phyloP scores from a whole-genome alignment of 2,113 vertebrate genomes.

The Strigops habroptila region DNA sequence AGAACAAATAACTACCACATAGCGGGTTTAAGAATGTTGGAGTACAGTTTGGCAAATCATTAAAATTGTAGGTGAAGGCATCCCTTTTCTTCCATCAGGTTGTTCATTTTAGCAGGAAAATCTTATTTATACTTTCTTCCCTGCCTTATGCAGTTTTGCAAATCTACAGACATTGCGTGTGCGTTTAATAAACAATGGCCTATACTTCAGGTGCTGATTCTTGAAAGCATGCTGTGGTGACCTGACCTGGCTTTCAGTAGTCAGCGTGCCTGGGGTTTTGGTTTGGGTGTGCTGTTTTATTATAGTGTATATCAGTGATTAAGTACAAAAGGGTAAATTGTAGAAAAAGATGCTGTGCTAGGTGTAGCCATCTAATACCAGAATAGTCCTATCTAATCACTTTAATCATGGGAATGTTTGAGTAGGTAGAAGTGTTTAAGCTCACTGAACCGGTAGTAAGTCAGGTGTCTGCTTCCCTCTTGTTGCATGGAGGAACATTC shows the following conservation, averaged over 20 bases:
- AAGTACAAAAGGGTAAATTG: not conserved
- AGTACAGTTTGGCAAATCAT: not conserved
- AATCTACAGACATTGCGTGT: not conserved
- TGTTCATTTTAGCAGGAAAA: not conserved
- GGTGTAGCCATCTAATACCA: not conserved
- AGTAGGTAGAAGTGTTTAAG: not conserved
- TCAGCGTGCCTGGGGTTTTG: not conserved
- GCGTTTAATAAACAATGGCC: not conserved
- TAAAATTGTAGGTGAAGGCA: not conserved
- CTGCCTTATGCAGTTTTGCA: not conserved
- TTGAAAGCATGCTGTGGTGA: not conserved
- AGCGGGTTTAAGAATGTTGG: not conserved
- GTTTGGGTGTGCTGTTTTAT: not conserved
- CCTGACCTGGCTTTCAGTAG: not conserved
- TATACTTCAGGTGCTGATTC: not conserved
- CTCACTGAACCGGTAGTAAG: not conserved
- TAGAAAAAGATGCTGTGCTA: not conserved
- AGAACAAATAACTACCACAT: not conserved
- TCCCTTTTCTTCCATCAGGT: not conserved
- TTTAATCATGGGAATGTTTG: not conserved
- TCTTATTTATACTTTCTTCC: not conserved
- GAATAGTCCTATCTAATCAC: not conserved
- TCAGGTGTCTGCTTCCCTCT: not conserved
- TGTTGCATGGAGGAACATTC: not conserved
- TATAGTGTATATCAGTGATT: not conserved